These are phyloP conservation scores for Trichosurus vulpecula DNA, from an alignment of 2,797 vertebrate species.

Conservation along the genomic window DNA sequence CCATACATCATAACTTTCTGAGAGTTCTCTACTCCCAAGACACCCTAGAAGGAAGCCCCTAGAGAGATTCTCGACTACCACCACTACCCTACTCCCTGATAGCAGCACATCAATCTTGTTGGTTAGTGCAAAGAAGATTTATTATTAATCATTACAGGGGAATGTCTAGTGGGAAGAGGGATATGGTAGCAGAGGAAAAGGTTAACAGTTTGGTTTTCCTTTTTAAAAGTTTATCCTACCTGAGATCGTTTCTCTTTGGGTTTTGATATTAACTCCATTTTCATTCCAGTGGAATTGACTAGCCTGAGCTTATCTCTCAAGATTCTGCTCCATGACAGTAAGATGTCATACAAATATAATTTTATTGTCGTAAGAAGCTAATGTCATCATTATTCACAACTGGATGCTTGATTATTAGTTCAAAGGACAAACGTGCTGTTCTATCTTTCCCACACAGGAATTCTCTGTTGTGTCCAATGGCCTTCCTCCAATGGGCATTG, in stretches of 20 bases:
- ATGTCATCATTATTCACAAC: not conserved
- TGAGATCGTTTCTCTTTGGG: not conserved
- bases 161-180: not conserved
- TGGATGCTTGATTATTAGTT: not conserved
- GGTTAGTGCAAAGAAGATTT: not conserved
- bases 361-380: not conserved
- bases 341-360: not conserved
- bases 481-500: not conserved
- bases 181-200: not conserved
- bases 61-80: not conserved
- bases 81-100: not conserved
- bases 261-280: not conserved
- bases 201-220: not conserved
- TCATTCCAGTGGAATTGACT: not conserved
- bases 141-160: not conserved
- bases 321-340: not conserved
- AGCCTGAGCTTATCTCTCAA: not conserved
- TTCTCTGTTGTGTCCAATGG: not conserved
- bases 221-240: too few relatives aligned
- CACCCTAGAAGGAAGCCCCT: not conserved
- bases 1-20: not conserved
- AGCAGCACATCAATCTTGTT: not conserved
- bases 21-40: not conserved
- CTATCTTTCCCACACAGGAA: not conserved
- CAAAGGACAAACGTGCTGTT: not conserved